phyloP scores from a whole-genome alignment of 2,113 vertebrate species.

The Bos indicus region DNA sequence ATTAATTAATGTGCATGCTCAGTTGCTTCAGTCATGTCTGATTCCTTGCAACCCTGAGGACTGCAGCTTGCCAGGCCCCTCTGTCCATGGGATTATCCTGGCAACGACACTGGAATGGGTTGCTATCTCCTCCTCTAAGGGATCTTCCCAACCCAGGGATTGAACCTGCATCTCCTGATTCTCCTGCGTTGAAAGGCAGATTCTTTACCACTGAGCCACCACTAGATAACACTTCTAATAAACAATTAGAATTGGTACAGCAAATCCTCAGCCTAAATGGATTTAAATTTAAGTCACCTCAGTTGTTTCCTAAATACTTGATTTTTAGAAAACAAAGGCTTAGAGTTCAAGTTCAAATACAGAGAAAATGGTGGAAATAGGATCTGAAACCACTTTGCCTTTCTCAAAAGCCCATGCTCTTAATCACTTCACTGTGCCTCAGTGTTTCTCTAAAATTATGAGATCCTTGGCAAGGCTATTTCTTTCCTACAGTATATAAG shows the following conservation, averaged over 20 bases:
- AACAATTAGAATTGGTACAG: background rate
- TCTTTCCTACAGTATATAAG: background rate
- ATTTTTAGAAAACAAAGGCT: background rate
- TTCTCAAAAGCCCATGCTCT: background rate
- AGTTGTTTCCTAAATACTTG: background rate
- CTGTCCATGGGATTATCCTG: background rate
- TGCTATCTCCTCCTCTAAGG: background rate
- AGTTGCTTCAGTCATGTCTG: background rate
- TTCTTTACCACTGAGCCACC: background rate
- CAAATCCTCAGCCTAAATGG: background rate
- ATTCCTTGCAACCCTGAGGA: accelerated
- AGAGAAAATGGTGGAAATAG: background rate
- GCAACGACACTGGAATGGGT: background rate
- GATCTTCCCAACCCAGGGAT: background rate
- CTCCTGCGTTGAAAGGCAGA: background rate
- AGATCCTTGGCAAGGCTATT: background rate
- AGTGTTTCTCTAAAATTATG: background rate
- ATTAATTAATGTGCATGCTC: background rate
- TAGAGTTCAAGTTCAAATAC: background rate
- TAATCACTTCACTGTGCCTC: background rate
- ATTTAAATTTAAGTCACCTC: background rate
- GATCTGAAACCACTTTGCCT: background rate
- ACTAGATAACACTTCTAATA: background rate
- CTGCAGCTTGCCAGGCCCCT: background rate
- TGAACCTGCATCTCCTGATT: background rate